These are phyloP conservation scores for Drosophila testacea DNA, from an alignment of 2,888 invertebrate species.

Conservation along the genomic window DNA sequence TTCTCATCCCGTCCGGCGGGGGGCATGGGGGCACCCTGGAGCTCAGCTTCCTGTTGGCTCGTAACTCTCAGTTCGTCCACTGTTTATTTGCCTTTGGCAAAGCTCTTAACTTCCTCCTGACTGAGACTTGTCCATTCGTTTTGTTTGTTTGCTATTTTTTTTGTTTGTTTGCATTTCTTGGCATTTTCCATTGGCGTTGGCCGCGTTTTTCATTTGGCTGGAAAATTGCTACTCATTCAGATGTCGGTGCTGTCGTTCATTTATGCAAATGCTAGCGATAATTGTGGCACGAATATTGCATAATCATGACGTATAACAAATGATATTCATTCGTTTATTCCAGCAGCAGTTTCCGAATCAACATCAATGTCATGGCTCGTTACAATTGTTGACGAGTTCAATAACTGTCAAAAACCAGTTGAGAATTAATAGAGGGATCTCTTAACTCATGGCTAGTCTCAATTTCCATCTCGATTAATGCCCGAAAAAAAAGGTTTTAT, in stretches of 20 bases:
- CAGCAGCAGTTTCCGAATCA: conserved; percentile 41
- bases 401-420: background rate
- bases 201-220: conserved; percentile 34
- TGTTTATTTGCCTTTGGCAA: conserved; percentile 35
- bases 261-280: conserved; percentile 71
- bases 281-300: conserved; percentile 77
- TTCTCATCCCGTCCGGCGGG: conserved; percentile 11
- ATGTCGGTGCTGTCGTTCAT: conserved; percentile 31
- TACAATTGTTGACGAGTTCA: conserved; percentile 21
- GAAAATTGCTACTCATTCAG: conserved; percentile 70
- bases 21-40: conserved; percentile 28
- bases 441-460: background rate
- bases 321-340: conserved; percentile 47
- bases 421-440: background rate
- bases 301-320: conserved; percentile 69
- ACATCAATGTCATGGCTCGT: conserved; percentile 54
- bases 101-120: conserved; percentile 35
- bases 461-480: background rate
- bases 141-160: conserved; percentile 14
- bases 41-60: conserved; percentile 65
- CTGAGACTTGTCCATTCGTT: conserved; percentile 15
- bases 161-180: conserved; percentile 31
- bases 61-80: conserved; percentile 25
- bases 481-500: background rate
- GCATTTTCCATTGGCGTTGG: conserved; percentile 26